Evolutionary conservation across 35 echinoderm and acorn worm genomes (phyloP).

Genomic region (Acanthaster planci): DNA sequence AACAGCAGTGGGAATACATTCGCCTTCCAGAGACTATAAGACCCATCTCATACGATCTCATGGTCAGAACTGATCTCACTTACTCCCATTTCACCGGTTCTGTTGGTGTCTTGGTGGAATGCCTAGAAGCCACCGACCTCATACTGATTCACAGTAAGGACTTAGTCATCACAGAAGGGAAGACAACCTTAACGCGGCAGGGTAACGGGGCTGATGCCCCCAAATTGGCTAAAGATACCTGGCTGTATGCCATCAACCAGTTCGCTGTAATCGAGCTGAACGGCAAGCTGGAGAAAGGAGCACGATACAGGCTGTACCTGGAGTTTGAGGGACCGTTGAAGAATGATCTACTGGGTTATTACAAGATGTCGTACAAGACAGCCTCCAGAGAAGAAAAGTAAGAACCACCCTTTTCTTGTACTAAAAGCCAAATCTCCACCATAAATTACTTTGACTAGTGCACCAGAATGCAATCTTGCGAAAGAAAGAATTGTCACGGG

Average conservation of each 20-base stretch:
- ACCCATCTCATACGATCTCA: constrained; percentile 55
- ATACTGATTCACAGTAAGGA: constrained; percentile 58
- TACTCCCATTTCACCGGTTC: constrained; percentile 36
- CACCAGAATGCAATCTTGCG: not conserved
- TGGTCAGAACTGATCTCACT: constrained; percentile 42
- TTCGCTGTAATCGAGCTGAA: constrained; percentile 70
- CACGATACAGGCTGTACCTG: constrained; percentile 50
- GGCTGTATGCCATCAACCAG: constrained; percentile 53
- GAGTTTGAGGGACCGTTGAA: constrained; percentile 48
- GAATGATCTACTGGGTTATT: constrained; percentile 35
- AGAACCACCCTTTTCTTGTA: not conserved
- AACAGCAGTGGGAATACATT: constrained; percentile 34
- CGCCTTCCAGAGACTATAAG: constrained; percentile 53
- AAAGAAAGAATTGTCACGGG: not conserved
- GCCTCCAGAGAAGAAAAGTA: constrained; percentile 55
- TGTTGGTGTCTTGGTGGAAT: constrained; percentile 36
- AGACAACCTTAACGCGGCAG: not conserved
- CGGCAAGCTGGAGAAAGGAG: constrained; percentile 30
- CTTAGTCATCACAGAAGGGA: constrained; percentile 24
- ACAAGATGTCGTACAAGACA: constrained; percentile 70
- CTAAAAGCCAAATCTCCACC: too few relatives aligned
- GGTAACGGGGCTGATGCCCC: constrained; percentile 1
- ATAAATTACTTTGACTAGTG: too few relatives aligned
- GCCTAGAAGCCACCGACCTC: constrained; percentile 31
- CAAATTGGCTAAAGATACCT: constrained; percentile 35